phyloP scores from a whole-genome alignment of 2,888 invertebrate genomes.

The Anoplius nigerrimus region DNA sequence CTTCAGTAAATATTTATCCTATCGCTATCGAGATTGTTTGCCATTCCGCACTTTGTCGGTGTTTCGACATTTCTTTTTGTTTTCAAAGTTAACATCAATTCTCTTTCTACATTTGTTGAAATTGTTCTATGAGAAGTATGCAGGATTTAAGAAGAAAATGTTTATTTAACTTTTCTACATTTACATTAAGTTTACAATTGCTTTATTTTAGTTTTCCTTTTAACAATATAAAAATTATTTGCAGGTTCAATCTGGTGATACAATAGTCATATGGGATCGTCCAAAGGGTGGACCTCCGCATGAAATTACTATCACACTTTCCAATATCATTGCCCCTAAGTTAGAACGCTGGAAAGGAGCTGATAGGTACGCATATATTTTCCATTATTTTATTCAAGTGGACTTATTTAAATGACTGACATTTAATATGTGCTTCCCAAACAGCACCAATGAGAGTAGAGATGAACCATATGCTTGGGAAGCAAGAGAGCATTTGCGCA shows the following conservation, averaged over 20 bases:
- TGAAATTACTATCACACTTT: conserved; percentile 93
- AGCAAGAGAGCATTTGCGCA: conserved; percentile 94
- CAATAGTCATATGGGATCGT: conserved; percentile 91
- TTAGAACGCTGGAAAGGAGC: conserved; percentile 84
- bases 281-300: conserved; percentile 91
- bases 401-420: not conserved
- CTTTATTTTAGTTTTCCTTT: not conserved
- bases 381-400: not conserved
- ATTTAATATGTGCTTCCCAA: conserved; percentile 3
- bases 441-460: conserved; percentile 79
- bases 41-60: not conserved
- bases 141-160: not conserved
- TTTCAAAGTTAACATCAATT: not conserved
- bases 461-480: conserved; percentile 99
- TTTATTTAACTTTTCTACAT: not conserved
- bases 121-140: conserved; percentile 39
- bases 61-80: not conserved
- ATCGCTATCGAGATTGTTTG: too few species aligned
- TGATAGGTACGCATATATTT: conserved; percentile 71
- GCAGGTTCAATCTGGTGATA: conserved; percentile 97
- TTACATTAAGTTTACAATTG: not conserved
- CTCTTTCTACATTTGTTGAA: not conserved
- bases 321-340: conserved; percentile 94
- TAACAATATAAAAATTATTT: conserved; percentile 52
- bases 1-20: too few species aligned